Conservation (phyloP, 2,888 invertebrate genomes). For the Diarsia brunnea region DNA sequence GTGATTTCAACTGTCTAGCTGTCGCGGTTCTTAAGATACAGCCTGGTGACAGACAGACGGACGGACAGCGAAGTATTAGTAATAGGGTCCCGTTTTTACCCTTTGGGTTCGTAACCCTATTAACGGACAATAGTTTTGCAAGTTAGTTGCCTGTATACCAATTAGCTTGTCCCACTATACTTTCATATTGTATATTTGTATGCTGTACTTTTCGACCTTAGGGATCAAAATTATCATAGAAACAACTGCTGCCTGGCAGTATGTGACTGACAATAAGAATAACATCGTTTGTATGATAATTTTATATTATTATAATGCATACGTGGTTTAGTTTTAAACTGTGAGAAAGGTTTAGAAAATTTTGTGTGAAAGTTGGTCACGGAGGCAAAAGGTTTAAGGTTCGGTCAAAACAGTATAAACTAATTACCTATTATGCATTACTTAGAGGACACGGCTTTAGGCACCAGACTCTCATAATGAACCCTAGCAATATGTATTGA, state of each 20-base stretch:
- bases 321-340: constrained; percentile 37
- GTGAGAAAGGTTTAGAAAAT: constrained; percentile 4
- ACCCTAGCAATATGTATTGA: no score
- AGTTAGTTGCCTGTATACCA: background rate
- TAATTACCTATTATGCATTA: no score
- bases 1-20: no score
- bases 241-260: constrained; percentile 47
- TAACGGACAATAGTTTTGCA: background rate
- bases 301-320: constrained; percentile 26
- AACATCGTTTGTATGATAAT: constrained; percentile 52
- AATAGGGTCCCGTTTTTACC: no score
- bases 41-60: no score
- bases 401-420: background rate
- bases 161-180: constrained; percentile 28
- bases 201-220: constrained; percentile 58
- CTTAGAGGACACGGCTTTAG: no score
- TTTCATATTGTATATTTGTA: constrained; percentile 65
- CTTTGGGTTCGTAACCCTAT: no score
- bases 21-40: no score
- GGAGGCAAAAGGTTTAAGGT: background rate
- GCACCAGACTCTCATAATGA: background rate
- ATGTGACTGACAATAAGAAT: constrained; percentile 21
- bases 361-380: background rate
- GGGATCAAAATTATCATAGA: constrained; percentile 72
- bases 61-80: no score